Evolutionary conservation across 2,113 vertebrate genomes (phyloP), one percentile per base, ranked within the genome.

Genomic region (Heptranchias perlo): DNA sequence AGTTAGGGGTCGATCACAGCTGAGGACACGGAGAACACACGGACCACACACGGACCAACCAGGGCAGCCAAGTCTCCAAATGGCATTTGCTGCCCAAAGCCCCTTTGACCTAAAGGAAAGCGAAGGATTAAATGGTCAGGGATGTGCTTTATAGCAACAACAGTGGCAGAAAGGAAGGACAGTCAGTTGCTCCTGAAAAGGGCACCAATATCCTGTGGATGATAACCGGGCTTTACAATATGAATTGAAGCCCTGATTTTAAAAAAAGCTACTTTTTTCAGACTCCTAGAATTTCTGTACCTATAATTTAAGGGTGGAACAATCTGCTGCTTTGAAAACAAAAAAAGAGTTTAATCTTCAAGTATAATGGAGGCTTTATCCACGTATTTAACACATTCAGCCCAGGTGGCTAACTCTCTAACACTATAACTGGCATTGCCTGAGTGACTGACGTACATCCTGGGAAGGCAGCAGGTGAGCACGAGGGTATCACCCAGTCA

Each of bases 371-470:
- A 64, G 47, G 94, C 94, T 69, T 95, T 14, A 52, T 67, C 10
- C 65, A 18, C 58, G 23, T 16, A 73, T 69, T 47, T 52, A 69
- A 69, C 44, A 95, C 44, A 49, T 69, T 69, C 64, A 67, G 93
- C 25, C 93, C 28, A 69, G 44, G 25, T 67, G 65, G 44, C 47
- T 69, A 25, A 67, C n/a, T 65, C 11, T 84, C n/a, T 94, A 69
- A 95, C 62, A 92, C 52, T 91, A 82, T 39, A 92, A 58, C 31
- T 91, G 54, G 87, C 52, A 91, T 58, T 91, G 69, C 31, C 58
- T 5, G 28, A 35, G 87, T 35, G 35, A n/a, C 89, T 93, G 87
- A 35, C 54, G 13, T 52, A 58, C 44, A 82, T 44, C 78, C 31
- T 47, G 39, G 39, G 39, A 82, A 82, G 21, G n/a, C 78, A 44